Base-by-base conservation (phyloP, 2,797 vertebrate species). In the Hybognathus amarus region DNA sequence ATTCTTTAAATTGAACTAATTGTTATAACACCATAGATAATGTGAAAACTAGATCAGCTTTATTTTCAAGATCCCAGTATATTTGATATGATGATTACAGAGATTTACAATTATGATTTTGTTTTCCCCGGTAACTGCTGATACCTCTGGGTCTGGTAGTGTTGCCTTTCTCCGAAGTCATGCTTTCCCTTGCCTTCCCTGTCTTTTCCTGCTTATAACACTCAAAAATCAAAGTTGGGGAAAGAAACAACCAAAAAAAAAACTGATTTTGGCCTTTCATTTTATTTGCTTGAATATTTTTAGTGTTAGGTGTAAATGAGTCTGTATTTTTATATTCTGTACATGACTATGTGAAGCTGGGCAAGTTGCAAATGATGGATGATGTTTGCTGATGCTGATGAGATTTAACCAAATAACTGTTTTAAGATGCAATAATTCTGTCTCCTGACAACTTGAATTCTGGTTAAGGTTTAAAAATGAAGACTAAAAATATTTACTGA, bases 171-270 rank as follows among this genome's bases (percentile, higher is more conserved):
- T 75, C 22, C 10, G 8, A 82, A 52, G 59, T 42, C 45, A 56
- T 45, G 50, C 42, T 22, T 63, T 75, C 56, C 63, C 74, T 47
- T 38, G 40, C 78, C 70, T 82, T 47, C 70, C 88, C 74, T 1
- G 80, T 76, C 47, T 84, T 88, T 88, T 86, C 59, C 81, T 74
- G 30, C 80, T 24, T 86, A 36, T 76, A 80, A 42, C 52, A 47
- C 56, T 47, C 69, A 61, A 79, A 42, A 73, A 66, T 69, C 30
- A 70, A 83, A 67, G 42, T 52, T 50, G 79, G 75, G 67, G 83
- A 56, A 88, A 90, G 84, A 88, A 94, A 94, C 93, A 93, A 93
- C 92, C 92, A 94, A 94, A 91, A 87, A 70, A 42, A 24, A 59
- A 30, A 24, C 17, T 11, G 59, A 52, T 76, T 74, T 54, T 56